phyloP scores from a whole-genome alignment of 2,888 invertebrate species.

The Hololepta plana region DNA sequence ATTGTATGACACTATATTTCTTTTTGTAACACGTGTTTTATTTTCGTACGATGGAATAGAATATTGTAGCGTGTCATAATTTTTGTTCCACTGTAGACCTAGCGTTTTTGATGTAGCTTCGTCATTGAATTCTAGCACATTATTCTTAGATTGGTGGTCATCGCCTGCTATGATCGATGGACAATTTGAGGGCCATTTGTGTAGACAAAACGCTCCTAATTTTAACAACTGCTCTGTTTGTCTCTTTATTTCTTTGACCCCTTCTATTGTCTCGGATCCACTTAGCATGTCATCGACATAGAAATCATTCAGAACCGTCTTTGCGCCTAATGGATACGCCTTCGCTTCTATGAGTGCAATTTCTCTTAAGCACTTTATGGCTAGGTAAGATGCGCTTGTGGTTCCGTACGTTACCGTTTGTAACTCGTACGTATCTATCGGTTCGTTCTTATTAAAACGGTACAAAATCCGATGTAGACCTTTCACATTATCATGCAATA shows the following conservation, averaged over 20 bases:
- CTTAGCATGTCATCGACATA: no score
- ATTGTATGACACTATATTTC: slow-evolving; percentile 5
- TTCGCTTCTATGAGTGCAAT: slow-evolving; percentile 9
- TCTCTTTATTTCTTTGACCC: slow-evolving; percentile 1
- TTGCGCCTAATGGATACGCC: slow-evolving; percentile 9
- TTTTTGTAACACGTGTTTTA: slow-evolving; percentile 2
- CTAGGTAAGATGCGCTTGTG: slow-evolving; percentile 11
- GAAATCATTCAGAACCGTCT: slow-evolving; percentile 8
- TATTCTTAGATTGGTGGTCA: neutral
- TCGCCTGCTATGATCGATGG: slow-evolving; percentile 1
- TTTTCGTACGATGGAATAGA: slow-evolving; percentile 1
- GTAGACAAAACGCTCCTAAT: slow-evolving; percentile 8
- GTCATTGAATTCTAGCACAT: slow-evolving; percentile 1
- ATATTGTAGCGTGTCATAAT: neutral
- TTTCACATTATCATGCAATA: slow-evolving; percentile 10
- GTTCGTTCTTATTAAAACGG: slow-evolving; percentile 8
- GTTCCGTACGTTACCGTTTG: slow-evolving; percentile 13
- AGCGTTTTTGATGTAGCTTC: slow-evolving; percentile 7
- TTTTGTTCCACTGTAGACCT: slow-evolving; percentile 5
- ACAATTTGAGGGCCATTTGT: slow-evolving; percentile 11
- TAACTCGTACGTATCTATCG: slow-evolving; percentile 9
- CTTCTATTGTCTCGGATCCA: slow-evolving; percentile 7
- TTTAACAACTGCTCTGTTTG: slow-evolving; percentile 5
- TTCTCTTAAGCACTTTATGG: slow-evolving; percentile 10
- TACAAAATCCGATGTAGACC: slow-evolving; percentile 13